phyloP scores from a whole-genome alignment of 2,113 vertebrate genomes.

The Brachirus orientalis region DNA sequence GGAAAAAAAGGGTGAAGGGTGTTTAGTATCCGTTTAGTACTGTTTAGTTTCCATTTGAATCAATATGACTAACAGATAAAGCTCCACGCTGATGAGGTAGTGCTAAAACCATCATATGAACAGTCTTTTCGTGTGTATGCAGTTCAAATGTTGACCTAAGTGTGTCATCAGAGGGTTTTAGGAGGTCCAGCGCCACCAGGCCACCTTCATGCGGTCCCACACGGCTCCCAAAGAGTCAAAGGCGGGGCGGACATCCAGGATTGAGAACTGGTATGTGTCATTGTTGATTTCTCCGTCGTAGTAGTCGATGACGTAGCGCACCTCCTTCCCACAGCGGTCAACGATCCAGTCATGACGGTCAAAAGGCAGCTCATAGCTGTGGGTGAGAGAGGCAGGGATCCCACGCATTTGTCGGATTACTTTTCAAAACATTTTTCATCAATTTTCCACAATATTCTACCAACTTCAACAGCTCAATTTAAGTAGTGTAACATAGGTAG shows the following conservation, averaged over 20 bases:
- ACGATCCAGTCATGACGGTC: conserved; percentile 96
- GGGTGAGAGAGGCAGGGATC: neutral
- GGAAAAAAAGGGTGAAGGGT: neutral
- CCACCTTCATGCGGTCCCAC: conserved; percentile 96
- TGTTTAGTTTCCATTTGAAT: neutral
- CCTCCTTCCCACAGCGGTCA: conserved; percentile 92
- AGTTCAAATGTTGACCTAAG: neutral
- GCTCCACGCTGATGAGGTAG: neutral
- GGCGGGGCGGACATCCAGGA: conserved; percentile 93
- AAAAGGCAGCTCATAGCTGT: conserved; percentile 94
- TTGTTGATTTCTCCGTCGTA: conserved; percentile 90
- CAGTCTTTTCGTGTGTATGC: neutral
- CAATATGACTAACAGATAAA: conserved; percentile 11
- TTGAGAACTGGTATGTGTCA: conserved; percentile 89
- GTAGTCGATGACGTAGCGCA: conserved; percentile 95
- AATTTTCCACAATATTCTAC: no score
- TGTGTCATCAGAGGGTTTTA: conserved; percentile 56
- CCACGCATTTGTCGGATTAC: no score
- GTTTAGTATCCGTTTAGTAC: no score
- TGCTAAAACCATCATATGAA: neutral
- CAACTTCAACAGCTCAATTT: no score
- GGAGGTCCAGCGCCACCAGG: conserved; percentile 96
- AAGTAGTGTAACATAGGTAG: no score
- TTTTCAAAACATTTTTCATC: no score
- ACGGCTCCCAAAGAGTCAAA: conserved; percentile 89